A percentile compares a stretch with the other conserved stretches of the same genome.
phyloP scores from a whole-genome alignment of 2,888 invertebrate species.

The Tachina grossa region DNA sequence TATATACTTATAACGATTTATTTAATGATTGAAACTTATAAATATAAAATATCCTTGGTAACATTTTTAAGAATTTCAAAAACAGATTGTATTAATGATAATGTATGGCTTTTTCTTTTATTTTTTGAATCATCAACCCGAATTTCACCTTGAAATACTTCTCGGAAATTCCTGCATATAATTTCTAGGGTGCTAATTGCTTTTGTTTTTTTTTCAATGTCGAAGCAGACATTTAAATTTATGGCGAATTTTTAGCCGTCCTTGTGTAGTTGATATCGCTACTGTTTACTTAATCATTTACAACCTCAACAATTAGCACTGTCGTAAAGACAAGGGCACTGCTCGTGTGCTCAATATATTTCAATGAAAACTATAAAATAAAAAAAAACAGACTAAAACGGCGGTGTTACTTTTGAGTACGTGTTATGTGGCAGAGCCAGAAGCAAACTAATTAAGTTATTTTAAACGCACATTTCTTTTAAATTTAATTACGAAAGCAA shows the following conservation, averaged over 20 bases:
- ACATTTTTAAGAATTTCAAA: conserved; percentile 22
- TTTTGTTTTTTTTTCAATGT: conserved; percentile 22
- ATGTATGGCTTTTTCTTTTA: background rate
- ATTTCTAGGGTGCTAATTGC: conserved; percentile 42
- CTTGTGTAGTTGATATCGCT: conserved; percentile 5
- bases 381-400: background rate
- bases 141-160: conserved; percentile 39
- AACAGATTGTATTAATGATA: background rate
- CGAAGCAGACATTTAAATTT: background rate
- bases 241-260: background rate
- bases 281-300: conserved; percentile 64
- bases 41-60: background rate
- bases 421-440: background rate
- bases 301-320: conserved; percentile 48
- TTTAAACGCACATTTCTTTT: background rate
- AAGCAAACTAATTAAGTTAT: background rate
- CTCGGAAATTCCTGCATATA: background rate
- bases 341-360: background rate
- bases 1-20: too few relatives aligned
- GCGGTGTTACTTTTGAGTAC: conserved; percentile 35
- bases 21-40: too few relatives aligned
- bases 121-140: conserved; percentile 19
- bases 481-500: conserved; percentile 33
- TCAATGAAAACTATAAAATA: conserved; percentile 35
- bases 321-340: conserved; percentile 22